Percentiles rank a stretch among this genome's conserved stretches.
Conservation (phyloP, 64 coral and sea anemone genomes). For the Orbicella faveolata region DNA sequence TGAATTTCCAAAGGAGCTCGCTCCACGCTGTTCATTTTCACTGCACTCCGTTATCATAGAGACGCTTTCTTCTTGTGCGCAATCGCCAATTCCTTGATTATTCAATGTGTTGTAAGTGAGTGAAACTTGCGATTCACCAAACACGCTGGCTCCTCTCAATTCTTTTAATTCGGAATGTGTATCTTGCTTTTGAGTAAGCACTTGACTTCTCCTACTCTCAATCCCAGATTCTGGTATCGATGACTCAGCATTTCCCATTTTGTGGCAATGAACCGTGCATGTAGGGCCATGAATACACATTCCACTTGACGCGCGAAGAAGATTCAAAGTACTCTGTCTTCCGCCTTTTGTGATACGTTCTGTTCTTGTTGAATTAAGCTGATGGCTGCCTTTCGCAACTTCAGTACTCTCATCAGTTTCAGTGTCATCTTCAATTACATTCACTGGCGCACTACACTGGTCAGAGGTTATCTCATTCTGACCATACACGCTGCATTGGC, state of each 20-base stretch:
- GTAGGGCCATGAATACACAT: slow-evolving; percentile 34
- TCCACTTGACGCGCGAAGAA: slow-evolving; percentile 30
- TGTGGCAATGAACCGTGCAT: slow-evolving; percentile 17
- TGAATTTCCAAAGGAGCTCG: slow-evolving; percentile 29
- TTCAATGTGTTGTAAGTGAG: background rate
- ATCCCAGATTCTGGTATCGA: background rate
- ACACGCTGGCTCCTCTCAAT: slow-evolving; percentile 2
- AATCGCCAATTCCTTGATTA: background rate
- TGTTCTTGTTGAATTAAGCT: background rate
- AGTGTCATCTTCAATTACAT: background rate
- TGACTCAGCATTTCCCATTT: background rate
- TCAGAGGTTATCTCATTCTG: background rate
- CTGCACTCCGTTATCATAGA: background rate
- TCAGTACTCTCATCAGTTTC: background rate
- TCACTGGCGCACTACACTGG: background rate
- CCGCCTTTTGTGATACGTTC: slow-evolving; percentile 31
- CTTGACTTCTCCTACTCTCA: too few species aligned
- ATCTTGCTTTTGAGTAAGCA: too few species aligned
- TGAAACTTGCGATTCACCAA: background rate
- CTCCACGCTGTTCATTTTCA: slow-evolving; percentile 4
- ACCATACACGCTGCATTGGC: background rate
- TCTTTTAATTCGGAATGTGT: background rate
- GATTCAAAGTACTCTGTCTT: slow-evolving; percentile 9
- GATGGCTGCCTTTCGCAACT: background rate
- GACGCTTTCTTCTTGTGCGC: background rate